Base-by-base conservation (phyloP, 1,140 invertebrate genomes). In the Eufriesea mexicana region DNA sequence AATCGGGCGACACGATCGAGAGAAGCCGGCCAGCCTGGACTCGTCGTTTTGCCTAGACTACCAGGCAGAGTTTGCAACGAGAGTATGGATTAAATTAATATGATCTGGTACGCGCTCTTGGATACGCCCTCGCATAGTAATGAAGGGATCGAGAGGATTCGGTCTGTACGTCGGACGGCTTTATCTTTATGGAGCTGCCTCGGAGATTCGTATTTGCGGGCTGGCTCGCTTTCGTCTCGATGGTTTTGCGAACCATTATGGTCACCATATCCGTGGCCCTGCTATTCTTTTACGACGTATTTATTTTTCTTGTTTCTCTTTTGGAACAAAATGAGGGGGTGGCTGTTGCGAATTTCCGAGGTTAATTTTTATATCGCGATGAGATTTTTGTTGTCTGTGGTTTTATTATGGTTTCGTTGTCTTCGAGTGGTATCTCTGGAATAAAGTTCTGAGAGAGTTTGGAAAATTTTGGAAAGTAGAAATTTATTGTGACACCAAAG, bases 51-150 rank as follows among this genome's bases (percentile, higher is more conserved):
- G 42, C 71, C 61, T 74, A 45, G 23, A 42, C 79, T 54, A 20
- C 67, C 67, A 81, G 72, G 25, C 67, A 81, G 61, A 76, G 72
- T 28, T 80, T 74, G 70, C 64, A 80, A 80, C 59, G 49, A 67
- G 79, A 67, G 79, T 66, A 67, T 67, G 79, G 73, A 82, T 82
- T 82, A 82, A 82, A 82, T 82, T 82, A 82, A 76, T 82, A 82
- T 67, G 79, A 82, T 76, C 72, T 76, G 79, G 79, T 80, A 80
- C 71, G 35, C 79, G 79, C 35, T 66, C 45, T 23, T 55, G 79
- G 45, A 76, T 67, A 76, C 62, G 54, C 20, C 42, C 14, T 16
- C 25, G 79, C 79, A 82, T 82, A 82, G 54, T 74, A 82, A 82
- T 75, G 79, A 76, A 82, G 62, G 72, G 72, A 76, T 76, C 61